phyloP scores from a whole-genome alignment of 2,113 vertebrate species.

The Bubalus kerabau region DNA sequence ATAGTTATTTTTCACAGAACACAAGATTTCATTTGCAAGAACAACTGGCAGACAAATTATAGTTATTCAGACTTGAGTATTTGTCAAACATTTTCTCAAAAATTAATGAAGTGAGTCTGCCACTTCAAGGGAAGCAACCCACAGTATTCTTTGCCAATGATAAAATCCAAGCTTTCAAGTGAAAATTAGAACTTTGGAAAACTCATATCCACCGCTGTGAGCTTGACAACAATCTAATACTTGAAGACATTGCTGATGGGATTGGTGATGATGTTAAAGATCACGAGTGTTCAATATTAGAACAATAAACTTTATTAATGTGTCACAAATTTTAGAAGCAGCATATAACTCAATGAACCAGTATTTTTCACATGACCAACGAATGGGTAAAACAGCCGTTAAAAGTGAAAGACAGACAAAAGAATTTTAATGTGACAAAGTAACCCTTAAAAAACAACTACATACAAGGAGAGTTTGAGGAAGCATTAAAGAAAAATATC shows the following conservation, averaged over 20 bases:
- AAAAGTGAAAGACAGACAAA: not conserved
- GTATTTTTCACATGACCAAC: not conserved
- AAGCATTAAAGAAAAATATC: not conserved
- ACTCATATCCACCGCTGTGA: not conserved
- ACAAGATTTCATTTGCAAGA: constrained; percentile 27
- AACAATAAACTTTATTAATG: not conserved
- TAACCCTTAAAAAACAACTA: not conserved
- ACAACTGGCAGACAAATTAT: not conserved
- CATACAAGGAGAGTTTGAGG: not conserved
- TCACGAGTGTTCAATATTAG: not conserved
- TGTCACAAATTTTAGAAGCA: not conserved
- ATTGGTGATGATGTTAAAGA: not conserved
- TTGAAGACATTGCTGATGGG: not conserved
- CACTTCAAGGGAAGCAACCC: constrained; percentile 1
- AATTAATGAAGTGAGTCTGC: constrained; percentile 31
- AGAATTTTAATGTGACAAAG: not conserved
- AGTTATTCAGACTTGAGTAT: constrained; percentile 15
- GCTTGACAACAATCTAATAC: not conserved
- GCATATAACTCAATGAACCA: not conserved
- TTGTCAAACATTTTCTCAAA: constrained; percentile 38
- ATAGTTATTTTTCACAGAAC: not conserved
- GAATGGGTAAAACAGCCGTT: not conserved
- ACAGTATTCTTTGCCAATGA: constrained; percentile 6
- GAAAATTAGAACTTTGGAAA: constrained; percentile 2
- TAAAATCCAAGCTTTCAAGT: constrained; percentile 28